Conservation (phyloP, 2,888 invertebrate species). For the Limnephilus lunatus region DNA sequence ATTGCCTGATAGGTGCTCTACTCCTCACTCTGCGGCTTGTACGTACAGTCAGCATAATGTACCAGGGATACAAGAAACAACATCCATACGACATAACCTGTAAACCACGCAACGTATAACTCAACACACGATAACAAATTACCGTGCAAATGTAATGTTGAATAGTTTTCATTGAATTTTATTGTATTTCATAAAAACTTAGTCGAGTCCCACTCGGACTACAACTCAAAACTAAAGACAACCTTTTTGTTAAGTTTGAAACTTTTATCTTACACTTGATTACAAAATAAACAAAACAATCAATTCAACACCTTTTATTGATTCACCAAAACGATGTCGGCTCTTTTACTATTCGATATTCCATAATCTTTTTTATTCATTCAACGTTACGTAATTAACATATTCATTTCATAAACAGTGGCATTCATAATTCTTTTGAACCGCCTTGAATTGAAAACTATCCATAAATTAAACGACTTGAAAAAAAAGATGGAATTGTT, state of each 20-base stretch:
- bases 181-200: neutral
- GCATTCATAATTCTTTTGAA: neutral
- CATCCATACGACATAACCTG: neutral
- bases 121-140: neutral
- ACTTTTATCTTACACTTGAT: neutral
- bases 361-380: conserved; percentile 12
- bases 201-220: neutral
- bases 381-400: conserved; percentile 3
- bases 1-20: neutral
- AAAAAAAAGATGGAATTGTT: neutral
- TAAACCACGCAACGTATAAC: neutral
- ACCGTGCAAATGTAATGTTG: neutral
- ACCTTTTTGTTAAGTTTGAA: neutral
- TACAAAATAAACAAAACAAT: neutral
- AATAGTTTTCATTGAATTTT: neutral
- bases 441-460: neutral
- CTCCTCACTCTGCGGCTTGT: neutral
- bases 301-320: neutral
- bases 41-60: neutral
- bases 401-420: conserved; percentile 31
- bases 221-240: neutral
- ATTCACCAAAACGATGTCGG: neutral
- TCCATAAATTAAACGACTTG: conserved; percentile 19
- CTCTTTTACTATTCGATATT: neutral
- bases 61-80: neutral